Evolutionary conservation across 2,113 vertebrate species (phyloP).

Genomic region (Hemicordylus capensis): DNA sequence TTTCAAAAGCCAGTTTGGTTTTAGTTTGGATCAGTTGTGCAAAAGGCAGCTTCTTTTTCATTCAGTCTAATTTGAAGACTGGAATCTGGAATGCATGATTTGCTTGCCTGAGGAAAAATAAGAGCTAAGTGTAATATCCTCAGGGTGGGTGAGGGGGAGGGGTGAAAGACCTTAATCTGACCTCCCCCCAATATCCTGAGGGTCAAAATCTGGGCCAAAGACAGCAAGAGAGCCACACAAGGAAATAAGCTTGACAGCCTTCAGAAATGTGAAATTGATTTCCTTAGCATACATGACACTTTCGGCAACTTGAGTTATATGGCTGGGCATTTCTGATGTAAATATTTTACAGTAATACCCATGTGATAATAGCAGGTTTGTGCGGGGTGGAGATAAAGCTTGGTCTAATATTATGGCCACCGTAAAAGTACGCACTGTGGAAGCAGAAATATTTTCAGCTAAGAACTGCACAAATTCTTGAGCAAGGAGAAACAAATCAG

Average conservation of each 20-base stretch:
- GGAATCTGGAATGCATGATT: not conserved
- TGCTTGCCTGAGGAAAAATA: not conserved
- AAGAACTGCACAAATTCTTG: conserved; percentile 3
- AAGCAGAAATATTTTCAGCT: not conserved
- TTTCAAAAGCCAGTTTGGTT: not conserved
- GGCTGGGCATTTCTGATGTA: conserved; percentile 49
- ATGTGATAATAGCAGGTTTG: conserved; percentile 50
- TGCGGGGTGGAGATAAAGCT: conserved; percentile 41
- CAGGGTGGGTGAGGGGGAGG: not conserved
- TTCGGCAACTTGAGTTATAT: not conserved
- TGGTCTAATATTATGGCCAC: conserved; percentile 8
- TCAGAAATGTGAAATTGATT: conserved; percentile 25
- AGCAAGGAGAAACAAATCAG: conserved; percentile 11
- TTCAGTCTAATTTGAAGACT: not conserved
- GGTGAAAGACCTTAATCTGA: not conserved
- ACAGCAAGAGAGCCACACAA: not conserved
- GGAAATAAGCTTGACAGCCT: not conserved
- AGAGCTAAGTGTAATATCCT: not conserved
- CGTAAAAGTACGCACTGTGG: conserved; percentile 23
- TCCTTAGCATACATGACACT: conserved; percentile 15
- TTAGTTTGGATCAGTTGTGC: not conserved
- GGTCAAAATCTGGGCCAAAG: not conserved
- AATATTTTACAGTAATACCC: conserved; percentile 65
- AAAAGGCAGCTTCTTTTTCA: not conserved
- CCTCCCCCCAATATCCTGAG: not conserved